Base-by-base conservation (phyloP, 2,888 invertebrate genomes). In the Biston betularia region DNA sequence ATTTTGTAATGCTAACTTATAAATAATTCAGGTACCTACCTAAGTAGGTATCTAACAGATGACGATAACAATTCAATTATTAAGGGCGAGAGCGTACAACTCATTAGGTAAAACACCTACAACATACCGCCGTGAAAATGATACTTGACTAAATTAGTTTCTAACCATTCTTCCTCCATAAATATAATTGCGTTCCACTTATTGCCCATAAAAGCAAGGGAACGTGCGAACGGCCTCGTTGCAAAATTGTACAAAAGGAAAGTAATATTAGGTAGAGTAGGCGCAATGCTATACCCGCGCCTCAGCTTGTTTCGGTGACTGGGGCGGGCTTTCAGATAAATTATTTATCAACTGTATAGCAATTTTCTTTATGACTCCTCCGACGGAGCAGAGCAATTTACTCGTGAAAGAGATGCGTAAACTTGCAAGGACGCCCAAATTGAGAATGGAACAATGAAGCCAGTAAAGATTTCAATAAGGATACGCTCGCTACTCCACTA, bases 331-430 rank as follows among this genome's bases (percentile, higher is more conserved):
- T 89, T 92, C 90, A 92, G 90, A 93, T 93, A 93, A 93, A 93
- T 93, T 93, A 93, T 93, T 93, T 93, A 93, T 93, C 93, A 93
- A 93, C 92, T 92, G 93, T 93, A 93, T 92, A 91, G 93, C 93
- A 93, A 93, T 93, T 93, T 93, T 93, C 93, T 93, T 93, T 93
- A 93, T 92, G 93, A 93, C 92, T 93, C 93, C 92, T 92, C 92
- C 90, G 92, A 89, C 92, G 92, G 88, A 90, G 89, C 90, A 87
- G 88, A 91, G 93, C 92, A 93, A 93, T 93, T 93, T 93, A 86
- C 89, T 91, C 87, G 84, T 86, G 92, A 90, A 92, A 89, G 92
- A 92, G 90, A 93, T 92, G 92, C 93, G 92, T 93, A 91, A 90
- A 92, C 90, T 92, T 92, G 90, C 90, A 90, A 90, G 89, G 89